Percentiles rank a stretch among this genome's conserved stretches.
These are phyloP conservation scores for Molossus molossus DNA, from an alignment of 2,797 vertebrate genomes.

Conservation along the genomic window DNA sequence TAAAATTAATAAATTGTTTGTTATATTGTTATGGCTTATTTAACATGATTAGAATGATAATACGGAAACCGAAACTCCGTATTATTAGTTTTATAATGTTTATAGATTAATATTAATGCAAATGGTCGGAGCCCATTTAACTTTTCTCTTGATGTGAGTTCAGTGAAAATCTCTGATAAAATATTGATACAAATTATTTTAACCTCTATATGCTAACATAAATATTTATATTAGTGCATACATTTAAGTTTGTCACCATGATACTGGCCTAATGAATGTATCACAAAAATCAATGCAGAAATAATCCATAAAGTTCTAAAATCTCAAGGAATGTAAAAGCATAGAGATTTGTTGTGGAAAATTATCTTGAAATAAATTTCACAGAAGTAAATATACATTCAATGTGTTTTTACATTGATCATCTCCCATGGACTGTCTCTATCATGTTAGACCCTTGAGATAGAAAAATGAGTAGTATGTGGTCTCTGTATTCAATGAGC, in stretches of 20 bases:
- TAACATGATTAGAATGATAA: constrained; percentile 30
- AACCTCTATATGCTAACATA: not conserved
- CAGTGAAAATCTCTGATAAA: not conserved
- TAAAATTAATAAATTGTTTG: constrained; percentile 5
- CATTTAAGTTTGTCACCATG: not conserved
- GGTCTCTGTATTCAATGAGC: not conserved
- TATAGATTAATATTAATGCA: not conserved
- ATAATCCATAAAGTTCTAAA: not conserved
- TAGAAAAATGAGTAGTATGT: not conserved
- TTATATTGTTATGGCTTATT: constrained; percentile 27
- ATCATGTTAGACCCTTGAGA: too few species aligned
- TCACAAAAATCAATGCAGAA: not conserved
- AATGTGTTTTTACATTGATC: not conserved
- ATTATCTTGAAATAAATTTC: not conserved
- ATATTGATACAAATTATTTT: not conserved
- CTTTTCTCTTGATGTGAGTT: not conserved
- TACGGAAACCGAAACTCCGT: not conserved
- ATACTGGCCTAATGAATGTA: not conserved
- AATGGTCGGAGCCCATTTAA: not conserved
- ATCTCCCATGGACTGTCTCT: not conserved
- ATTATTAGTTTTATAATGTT: not conserved
- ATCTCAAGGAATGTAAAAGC: not conserved
- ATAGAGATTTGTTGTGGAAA: not conserved
- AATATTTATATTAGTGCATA: not conserved
- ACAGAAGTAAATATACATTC: not conserved